Evolutionary conservation across 35 echinoderm and acorn worm species (phyloP), one percentile per base, ranked within the genome.

Genomic region (Hemicentrotus pulcherrimus): DNA sequence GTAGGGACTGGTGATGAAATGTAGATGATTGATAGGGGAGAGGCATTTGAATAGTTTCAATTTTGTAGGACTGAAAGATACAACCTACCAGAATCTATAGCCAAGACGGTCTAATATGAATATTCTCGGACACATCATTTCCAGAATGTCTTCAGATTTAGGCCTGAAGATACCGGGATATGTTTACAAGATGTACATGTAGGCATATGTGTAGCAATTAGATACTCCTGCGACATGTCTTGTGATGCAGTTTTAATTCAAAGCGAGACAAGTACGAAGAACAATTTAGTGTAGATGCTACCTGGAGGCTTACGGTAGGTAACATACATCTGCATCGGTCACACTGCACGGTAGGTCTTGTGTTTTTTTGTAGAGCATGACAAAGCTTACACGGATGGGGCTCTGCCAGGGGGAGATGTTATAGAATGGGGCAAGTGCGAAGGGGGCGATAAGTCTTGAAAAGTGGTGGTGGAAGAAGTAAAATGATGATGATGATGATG

Each of bases 401-500:
- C 65, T 28, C 65, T 6, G 22, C 65, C 65, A 78, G 24, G 65
- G 65, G 65, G 5, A 78, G 65, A n/a, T 78, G 52, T 59, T 14
- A 4, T 22, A 78, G 65, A 78, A 78, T n/a, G 65, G 65, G 65
- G 65, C 65, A 78, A 78, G 88, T 90, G 32, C 15, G 32, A 15
- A 45, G 88, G 46, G 88, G 88, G 32, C 19, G 88, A 90, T 45
- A 90, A 45, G 88, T 90, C 88, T 90, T 90, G 88, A 2, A 30
- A 32, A 1, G 45, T 30, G 88, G 65, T n/a, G 88, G 88, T 90
- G 88, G 88, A n/a, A n/a, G n/a, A n/a, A n/a, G n/a, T n/a, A n/a
- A n/a, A n/a, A n/a, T n/a, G n/a, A n/a, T n/a, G 91, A 93, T 93
- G 91, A 90, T 90, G 88, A 92, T 92, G 91, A 90, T 90, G 88